Evolutionary conservation across 2,797 vertebrate genomes (phyloP).

Genomic region (Coluber constrictor): DNA sequence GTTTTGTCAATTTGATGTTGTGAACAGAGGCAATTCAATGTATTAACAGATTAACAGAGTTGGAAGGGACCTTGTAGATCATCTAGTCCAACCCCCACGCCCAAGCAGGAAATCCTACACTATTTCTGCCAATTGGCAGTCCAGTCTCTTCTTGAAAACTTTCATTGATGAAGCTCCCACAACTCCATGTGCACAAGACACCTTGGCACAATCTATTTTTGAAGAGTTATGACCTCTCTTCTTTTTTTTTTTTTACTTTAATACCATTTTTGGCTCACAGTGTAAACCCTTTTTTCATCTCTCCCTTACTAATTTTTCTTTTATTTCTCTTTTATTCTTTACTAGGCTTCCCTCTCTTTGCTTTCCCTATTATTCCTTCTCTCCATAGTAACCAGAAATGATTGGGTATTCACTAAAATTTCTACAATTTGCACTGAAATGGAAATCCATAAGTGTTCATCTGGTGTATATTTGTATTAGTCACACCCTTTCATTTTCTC

Average conservation of each 20-base stretch:
- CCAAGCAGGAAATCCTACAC: too few species aligned
- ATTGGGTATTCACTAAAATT: not conserved
- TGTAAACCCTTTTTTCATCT: not conserved
- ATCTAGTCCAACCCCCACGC: too few species aligned
- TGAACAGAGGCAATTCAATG: not conserved
- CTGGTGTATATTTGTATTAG: too few species aligned
- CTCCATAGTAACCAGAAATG: not conserved
- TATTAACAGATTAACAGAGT: too few species aligned
- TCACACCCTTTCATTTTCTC: not conserved
- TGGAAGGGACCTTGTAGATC: too few species aligned
- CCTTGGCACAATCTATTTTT: not conserved
- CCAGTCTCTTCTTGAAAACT: too few species aligned
- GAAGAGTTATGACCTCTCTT: not conserved
- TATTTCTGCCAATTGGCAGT: too few species aligned
- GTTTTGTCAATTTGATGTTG: not conserved
- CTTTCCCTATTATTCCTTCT: not conserved
- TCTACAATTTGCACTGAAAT: not conserved
- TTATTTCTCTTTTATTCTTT: not conserved
- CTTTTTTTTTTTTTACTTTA: not conserved
- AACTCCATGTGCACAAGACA: not conserved
- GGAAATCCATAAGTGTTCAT: not conserved
- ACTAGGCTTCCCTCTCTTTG: not conserved
- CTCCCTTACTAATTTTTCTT: not conserved
- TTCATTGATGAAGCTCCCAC: too few species aligned
- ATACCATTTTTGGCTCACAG: not conserved